phyloP scores from a whole-genome alignment of 2,113 vertebrate genomes.

The Malurus alboscapulatus region DNA sequence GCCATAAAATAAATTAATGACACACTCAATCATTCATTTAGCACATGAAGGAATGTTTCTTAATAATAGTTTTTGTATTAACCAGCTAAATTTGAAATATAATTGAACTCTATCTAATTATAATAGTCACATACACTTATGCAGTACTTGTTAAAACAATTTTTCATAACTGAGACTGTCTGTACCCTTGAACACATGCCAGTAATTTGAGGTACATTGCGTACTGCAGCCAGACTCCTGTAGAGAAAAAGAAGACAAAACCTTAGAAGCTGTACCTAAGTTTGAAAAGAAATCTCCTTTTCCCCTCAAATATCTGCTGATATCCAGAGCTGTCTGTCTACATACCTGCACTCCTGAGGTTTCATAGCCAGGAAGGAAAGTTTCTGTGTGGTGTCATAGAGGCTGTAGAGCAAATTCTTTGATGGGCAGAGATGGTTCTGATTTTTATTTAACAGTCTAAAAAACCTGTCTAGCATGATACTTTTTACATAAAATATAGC shows the following conservation, averaged over 20 bases:
- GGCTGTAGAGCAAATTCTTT: neutral
- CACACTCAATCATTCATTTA: slow-evolving; percentile 51
- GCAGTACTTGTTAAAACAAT: neutral
- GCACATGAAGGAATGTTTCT: neutral
- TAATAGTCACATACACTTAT: neutral
- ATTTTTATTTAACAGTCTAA: neutral
- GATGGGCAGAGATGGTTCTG: neutral
- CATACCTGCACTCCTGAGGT: neutral
- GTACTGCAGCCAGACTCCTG: neutral
- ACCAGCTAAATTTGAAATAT: slow-evolving; percentile 38
- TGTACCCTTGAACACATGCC: neutral
- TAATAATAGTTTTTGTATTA: slow-evolving; percentile 45
- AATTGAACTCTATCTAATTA: slow-evolving; percentile 25
- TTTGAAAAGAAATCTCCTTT: neutral
- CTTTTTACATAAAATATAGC: neutral
- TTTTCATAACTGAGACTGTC: neutral
- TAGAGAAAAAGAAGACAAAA: neutral
- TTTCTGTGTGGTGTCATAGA: neutral
- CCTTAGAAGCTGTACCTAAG: neutral
- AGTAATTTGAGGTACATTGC: neutral
- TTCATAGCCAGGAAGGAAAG: neutral
- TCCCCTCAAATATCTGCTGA: neutral
- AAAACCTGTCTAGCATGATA: neutral
- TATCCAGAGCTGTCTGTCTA: neutral
- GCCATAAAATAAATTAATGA: slow-evolving; percentile 55